Conservation (phyloP, 1,140 invertebrate genomes). For the Zaprionus ghesquierei region DNA sequence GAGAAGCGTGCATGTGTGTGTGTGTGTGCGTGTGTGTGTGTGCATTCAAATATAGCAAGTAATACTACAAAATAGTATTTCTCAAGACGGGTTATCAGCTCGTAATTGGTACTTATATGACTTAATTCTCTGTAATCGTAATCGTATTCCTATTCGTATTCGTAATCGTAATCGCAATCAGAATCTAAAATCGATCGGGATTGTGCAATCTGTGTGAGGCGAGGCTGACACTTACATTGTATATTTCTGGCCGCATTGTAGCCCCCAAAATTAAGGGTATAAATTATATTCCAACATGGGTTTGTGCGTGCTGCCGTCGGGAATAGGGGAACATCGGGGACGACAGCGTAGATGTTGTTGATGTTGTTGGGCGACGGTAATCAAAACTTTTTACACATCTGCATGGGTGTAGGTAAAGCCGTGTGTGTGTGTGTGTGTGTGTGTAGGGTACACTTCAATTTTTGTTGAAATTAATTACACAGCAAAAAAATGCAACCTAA, state of each 20-base stretch:
- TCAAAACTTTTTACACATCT: slow-evolving; percentile 40
- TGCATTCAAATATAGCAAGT: neutral
- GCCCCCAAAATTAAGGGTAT: slow-evolving; percentile 81
- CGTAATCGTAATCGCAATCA: slow-evolving; percentile 1
- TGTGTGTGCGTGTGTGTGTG: neutral
- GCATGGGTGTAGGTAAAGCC: neutral
- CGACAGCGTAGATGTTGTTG: slow-evolving; percentile 20
- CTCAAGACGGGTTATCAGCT: slow-evolving; percentile 12
- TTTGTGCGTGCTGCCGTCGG: slow-evolving; percentile 67
- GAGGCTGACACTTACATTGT: slow-evolving; percentile 68
- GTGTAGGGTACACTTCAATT: slow-evolving; percentile 13
- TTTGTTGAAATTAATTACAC: slow-evolving; percentile 48
- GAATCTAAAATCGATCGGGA: neutral
- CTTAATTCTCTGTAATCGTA: slow-evolving; percentile 8
- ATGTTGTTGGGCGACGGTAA: slow-evolving; percentile 50
- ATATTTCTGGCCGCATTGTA: slow-evolving; percentile 82
- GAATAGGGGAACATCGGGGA: slow-evolving; percentile 28
- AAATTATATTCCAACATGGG: slow-evolving; percentile 82
- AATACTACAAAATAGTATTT: neutral
- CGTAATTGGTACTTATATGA: slow-evolving; percentile 21
- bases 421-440: slow-evolving; percentile 9
- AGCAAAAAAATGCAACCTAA: slow-evolving; percentile 63
- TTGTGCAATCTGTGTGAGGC: neutral
- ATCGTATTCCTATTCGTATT: neutral
- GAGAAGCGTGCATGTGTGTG: neutral